Evolutionary conservation across 2,888 invertebrate genomes (phyloP), one percentile per base, ranked within the genome.

Genomic region (Apamea anceps): DNA sequence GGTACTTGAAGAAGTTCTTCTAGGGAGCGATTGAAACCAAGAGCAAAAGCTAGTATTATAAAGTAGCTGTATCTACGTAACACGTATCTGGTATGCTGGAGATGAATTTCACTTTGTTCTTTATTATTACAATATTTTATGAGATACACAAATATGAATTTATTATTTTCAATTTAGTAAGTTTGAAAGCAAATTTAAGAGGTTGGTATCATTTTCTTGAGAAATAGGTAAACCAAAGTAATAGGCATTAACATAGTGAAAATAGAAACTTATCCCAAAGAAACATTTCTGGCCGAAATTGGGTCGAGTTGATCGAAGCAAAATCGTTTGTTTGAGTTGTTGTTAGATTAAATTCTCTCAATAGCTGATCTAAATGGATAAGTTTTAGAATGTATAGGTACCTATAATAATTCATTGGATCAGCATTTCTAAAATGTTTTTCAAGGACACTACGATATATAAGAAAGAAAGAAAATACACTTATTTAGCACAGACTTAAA

Each of bases 231-330:
- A 83, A n/a, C 25, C n/a, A 18, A 25, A 57, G 15, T 66, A 48
- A 42, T 28, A 37, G 54, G 25, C 7, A 67, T 79, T 57, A 48
- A 32, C 37, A 42, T 67, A n/a, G 15, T 79, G 37, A n/a, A 71
- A 81, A 71, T 65, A 37, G 12, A 71, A 79, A 79, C 45, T 54
- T 81, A 54, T 71, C 45, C n/a, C n/a, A 54, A 37, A n/a, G 15
- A 81, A 32, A 71, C 1, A 28, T 81, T 65, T 51, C 42, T 57
- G 15, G 13, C 54, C 18, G 25, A 72, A 72, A 28, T 48, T 57
- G 57, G 48, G 18, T 72, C 32, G 42, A 72, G 63, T 81, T 57
- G 54, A 54, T 54, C 81, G 63, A 65, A 73, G 28, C 25, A n/a
- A 67, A 68, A 70, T 42, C 12, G n/a, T 32, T 81, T 32, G 37